phyloP scores from a whole-genome alignment of 2,888 invertebrate genomes.

The Pandemis cinnamomeana region DNA sequence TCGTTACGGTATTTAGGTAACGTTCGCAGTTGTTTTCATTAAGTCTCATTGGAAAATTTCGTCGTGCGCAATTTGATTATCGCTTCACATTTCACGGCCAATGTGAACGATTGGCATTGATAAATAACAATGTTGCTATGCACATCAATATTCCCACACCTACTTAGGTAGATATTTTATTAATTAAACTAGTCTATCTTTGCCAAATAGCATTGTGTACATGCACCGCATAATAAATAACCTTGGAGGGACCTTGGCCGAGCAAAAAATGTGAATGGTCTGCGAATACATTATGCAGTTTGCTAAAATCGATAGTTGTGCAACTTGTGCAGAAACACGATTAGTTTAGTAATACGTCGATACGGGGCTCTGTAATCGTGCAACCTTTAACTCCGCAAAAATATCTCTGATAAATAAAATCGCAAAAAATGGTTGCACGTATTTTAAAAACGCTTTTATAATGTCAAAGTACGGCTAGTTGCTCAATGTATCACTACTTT shows the following conservation, averaged over 20 bases:
- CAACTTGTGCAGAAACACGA: not conserved
- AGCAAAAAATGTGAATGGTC: constrained; percentile 6
- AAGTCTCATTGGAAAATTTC: not conserved
- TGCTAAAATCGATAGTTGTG: not conserved
- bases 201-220: constrained; percentile 13
- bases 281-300: not conserved
- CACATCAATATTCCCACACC: not conserved
- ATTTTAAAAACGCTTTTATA: not conserved
- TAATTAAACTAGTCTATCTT: constrained; percentile 1
- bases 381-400: not conserved
- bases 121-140: not conserved
- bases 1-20: constrained; percentile 1
- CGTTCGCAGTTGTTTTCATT: not conserved
- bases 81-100: constrained; percentile 6
- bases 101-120: constrained; percentile 1
- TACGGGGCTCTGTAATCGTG: not conserved
- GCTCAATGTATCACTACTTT: not conserved
- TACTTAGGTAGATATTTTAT: not conserved
- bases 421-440: not conserved
- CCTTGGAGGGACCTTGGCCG: constrained; percentile 19
- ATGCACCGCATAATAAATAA: not conserved
- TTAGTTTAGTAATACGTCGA: not conserved
- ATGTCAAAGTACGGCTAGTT: not conserved
- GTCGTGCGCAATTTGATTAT: constrained; percentile 7
- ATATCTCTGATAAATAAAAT: not conserved